Evolutionary conservation across 2,113 vertebrate species (phyloP).

Genomic region (Anoplopoma fimbria): DNA sequence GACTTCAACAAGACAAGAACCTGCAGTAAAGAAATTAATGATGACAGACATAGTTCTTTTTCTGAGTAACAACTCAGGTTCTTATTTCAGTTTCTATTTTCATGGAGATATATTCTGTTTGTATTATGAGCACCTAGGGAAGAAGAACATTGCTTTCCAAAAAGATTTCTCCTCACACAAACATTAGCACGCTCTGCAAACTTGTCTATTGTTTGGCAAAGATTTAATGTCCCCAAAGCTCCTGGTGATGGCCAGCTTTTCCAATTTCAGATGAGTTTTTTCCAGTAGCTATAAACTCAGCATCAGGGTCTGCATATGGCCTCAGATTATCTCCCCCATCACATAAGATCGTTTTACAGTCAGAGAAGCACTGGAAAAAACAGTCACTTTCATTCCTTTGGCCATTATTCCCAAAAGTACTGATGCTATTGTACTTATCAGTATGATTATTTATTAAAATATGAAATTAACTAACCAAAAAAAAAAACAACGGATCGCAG

Average conservation of each 20-base stretch:
- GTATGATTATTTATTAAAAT: background rate
- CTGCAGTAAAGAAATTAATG: slow-evolving; percentile 40
- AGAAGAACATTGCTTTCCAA: slow-evolving; percentile 6
- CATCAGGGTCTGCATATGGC: background rate
- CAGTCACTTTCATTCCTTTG: background rate
- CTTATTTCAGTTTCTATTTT: slow-evolving; percentile 32
- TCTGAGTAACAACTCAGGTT: slow-evolving; percentile 20
- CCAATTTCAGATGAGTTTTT: background rate
- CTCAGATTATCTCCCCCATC: background rate
- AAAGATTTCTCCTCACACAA: slow-evolving; percentile 17
- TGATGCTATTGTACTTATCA: background rate
- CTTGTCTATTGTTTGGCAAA: slow-evolving; percentile 16
- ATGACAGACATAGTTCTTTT: slow-evolving; percentile 42
- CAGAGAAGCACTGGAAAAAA: background rate
- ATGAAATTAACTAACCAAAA: background rate
- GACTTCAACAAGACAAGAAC: slow-evolving; percentile 17
- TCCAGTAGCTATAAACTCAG: background rate
- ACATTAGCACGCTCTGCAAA: slow-evolving; percentile 4
- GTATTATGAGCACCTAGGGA: slow-evolving; percentile 6
- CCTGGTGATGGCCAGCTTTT: background rate
- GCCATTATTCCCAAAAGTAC: background rate
- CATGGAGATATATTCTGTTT: slow-evolving; percentile 23
- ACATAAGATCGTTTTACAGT: background rate
- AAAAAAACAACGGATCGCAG: background rate
- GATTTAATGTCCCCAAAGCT: background rate